phyloP scores from a whole-genome alignment of 2,888 invertebrate species.

The Gastracanthus pulcherrimus region DNA sequence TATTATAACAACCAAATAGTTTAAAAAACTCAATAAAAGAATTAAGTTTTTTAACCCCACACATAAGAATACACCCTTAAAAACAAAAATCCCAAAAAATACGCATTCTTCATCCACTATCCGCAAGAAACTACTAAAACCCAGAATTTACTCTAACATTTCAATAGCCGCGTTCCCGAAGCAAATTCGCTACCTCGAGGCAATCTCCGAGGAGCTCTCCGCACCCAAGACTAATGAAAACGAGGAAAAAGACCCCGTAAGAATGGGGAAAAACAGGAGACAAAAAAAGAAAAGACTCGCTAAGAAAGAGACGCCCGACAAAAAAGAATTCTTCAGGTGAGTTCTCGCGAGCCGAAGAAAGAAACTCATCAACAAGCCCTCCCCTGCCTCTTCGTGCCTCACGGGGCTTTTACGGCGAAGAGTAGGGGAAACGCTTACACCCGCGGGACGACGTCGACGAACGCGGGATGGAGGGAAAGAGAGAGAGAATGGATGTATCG shows the following conservation, averaged over 20 bases:
- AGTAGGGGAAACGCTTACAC: background rate
- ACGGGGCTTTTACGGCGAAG: background rate
- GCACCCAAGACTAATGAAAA: constrained; percentile 2
- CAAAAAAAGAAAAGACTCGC: background rate
- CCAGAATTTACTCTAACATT: too few relatives aligned
- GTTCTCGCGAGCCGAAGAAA: constrained; percentile 35
- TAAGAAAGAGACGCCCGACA: background rate
- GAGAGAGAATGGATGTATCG: background rate
- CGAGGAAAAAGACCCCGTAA: background rate
- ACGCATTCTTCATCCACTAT: too few relatives aligned
- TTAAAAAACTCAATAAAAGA: too few relatives aligned
- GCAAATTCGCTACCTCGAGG: background rate
- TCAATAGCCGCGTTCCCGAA: background rate
- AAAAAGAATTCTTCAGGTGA: constrained; percentile 28
- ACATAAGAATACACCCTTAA: too few relatives aligned
- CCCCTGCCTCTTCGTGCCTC: background rate
- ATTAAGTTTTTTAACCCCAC: too few relatives aligned
- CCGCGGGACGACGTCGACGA: background rate
- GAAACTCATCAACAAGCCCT: constrained; percentile 51
- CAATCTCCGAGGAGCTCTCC: background rate
- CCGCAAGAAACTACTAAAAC: too few relatives aligned
- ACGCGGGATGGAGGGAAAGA: background rate
- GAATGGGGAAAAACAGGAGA: background rate
- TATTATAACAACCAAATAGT: too few relatives aligned
- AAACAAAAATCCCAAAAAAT: too few relatives aligned